Evolutionary conservation across 2,797 vertebrate species (phyloP).

Genomic region (Rallus crepitans): DNA sequence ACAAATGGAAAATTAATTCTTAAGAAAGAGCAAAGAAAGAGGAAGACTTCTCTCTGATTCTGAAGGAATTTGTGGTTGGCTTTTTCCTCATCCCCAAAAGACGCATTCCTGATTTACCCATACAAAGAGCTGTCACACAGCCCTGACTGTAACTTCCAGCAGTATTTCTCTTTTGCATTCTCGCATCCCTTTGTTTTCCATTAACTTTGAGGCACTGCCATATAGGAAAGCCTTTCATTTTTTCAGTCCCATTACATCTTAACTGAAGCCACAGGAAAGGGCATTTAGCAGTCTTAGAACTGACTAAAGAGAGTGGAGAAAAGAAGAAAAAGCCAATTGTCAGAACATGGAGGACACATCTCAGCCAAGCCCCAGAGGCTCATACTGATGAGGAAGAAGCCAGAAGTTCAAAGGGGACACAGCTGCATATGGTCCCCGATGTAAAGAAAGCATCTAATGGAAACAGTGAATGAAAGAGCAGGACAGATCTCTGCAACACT

Average conservation of each 20-base stretch:
- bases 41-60: not conserved
- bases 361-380: not conserved
- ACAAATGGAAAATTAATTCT: not conserved
- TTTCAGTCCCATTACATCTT: not conserved
- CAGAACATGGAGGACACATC: not conserved
- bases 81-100: not conserved
- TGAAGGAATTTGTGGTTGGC: not conserved
- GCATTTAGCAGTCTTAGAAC: not conserved
- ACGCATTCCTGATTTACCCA: not conserved
- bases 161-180: not conserved
- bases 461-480: not conserved
- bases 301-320: not conserved
- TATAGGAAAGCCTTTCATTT: not conserved
- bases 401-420: not conserved
- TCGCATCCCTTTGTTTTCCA: not conserved
- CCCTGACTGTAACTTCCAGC: not conserved
- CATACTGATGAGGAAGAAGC: not conserved
- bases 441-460: not conserved
- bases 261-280: not conserved
- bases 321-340: not conserved
- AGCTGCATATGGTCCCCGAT: not conserved
- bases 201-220: not conserved
- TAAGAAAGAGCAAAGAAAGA: not conserved
- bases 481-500: not conserved
- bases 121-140: not conserved